These are phyloP conservation scores for Allolobophora icterica DNA, from an alignment of 2,888 invertebrate genomes.

Conservation along the genomic window DNA sequence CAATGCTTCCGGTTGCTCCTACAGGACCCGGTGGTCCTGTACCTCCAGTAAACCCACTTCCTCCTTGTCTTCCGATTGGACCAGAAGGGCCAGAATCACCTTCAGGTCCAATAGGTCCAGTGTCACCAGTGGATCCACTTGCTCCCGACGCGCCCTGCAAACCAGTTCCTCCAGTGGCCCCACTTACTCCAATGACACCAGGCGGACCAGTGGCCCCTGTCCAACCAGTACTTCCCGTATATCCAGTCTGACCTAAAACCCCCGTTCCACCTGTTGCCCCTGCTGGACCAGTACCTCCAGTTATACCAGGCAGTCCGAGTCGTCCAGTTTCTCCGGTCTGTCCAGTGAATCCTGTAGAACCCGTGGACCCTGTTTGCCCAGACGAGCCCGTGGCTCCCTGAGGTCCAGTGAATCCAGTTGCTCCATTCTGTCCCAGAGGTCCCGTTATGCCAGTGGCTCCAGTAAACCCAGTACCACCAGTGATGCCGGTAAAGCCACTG, in stretches of 20 bases:
- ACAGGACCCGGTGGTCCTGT: conserved; percentile 36
- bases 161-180: conserved; percentile 10
- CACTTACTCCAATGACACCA: neutral
- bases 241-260: conserved; percentile 9
- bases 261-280: conserved; percentile 34
- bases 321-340: conserved; percentile 38
- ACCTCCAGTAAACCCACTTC: conserved; percentile 33
- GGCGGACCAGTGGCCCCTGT: neutral
- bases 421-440: conserved; percentile 31
- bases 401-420: conserved; percentile 37
- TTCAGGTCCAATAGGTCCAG: conserved; percentile 7
- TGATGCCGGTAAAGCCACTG: conserved; percentile 26
- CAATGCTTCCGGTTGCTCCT: conserved; percentile 30
- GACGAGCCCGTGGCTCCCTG: conserved; percentile 36
- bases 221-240: conserved; percentile 3
- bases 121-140: neutral
- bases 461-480: conserved; percentile 35
- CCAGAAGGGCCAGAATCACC: conserved; percentile 35
- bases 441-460: conserved; percentile 36
- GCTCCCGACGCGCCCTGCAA: neutral
- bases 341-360: conserved; percentile 32
- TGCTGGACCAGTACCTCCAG: conserved; percentile 32
- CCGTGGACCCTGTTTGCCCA: conserved; percentile 36
- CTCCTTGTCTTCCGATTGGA: conserved; percentile 34
- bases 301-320: conserved; percentile 35